These are phyloP conservation scores for Papilio gigon DNA, from an alignment of 2,888 invertebrate species.

Conservation along the genomic window DNA sequence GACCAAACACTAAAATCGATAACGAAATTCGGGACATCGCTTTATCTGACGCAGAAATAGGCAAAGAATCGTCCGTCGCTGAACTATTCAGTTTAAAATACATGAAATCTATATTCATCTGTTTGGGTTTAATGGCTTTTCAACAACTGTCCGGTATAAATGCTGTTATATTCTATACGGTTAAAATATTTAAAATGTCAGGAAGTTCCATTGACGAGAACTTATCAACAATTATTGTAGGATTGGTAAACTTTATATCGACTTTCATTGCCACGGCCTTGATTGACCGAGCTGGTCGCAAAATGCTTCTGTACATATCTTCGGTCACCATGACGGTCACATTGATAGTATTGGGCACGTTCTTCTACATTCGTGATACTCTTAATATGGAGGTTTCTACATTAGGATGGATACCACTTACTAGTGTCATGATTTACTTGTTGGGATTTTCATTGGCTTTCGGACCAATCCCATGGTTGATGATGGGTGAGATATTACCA, in stretches of 20 bases:
- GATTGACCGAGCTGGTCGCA: slow-evolving; percentile 94
- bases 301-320: slow-evolving; percentile 92
- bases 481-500: slow-evolving; percentile 97
- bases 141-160: slow-evolving; percentile 98
- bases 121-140: slow-evolving; percentile 95
- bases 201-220: slow-evolving; percentile 91
- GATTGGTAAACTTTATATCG: slow-evolving; percentile 93
- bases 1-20: slow-evolving; percentile 88
- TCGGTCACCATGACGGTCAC: slow-evolving; percentile 90
- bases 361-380: slow-evolving; percentile 85
- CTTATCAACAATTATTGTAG: slow-evolving; percentile 92
- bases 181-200: slow-evolving; percentile 92
- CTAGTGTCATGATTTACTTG: slow-evolving; percentile 91
- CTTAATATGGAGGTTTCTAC: slow-evolving; percentile 77
- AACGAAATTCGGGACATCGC: slow-evolving; percentile 89
- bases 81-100: slow-evolving; percentile 88
- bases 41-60: slow-evolving; percentile 86
- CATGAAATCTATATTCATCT: slow-evolving; percentile 90
- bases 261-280: slow-evolving; percentile 93
- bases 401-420: slow-evolving; percentile 90
- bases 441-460: slow-evolving; percentile 93
- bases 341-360: slow-evolving; percentile 87
- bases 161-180: slow-evolving; percentile 97
- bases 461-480: slow-evolving; percentile 92
- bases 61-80: slow-evolving; percentile 82